Base-by-base conservation (phyloP, 2,888 invertebrate genomes). In the Plagiodera versicolora region DNA sequence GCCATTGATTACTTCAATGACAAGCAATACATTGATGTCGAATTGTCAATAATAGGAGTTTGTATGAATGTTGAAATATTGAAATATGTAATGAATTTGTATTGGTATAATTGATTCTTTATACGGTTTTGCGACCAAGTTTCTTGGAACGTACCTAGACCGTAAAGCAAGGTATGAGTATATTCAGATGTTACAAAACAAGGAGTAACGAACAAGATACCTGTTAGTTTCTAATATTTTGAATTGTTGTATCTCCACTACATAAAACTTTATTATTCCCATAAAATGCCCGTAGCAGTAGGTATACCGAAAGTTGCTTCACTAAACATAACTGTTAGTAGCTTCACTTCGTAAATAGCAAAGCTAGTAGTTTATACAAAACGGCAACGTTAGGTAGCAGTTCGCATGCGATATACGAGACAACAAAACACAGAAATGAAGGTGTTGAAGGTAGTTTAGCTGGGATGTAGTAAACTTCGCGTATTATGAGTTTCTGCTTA, bases 371-470 rank as follows among this genome's bases (percentile, higher is more conserved):
- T 11, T 0, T 16, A 28, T 44, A 44, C 24, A 44, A 53, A 44
- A 44, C 53, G 16, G 24, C 19, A 53, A 53, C 24, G 44, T 53
- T 28, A 45, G 53, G 45, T 53, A 53, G 53, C 53, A 14, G 14
- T 39, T 39, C 39, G 14, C 39, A n/a, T 39, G 39, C 39, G 39
- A 39, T 39, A 44, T 53, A 53, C 24, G 35, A 53, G 24, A 16
- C 53, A 44, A 16, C 53, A 24, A 44, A 53, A 45, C 53, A 53
- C 44, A 53, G 44, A 44, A 24, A 53, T 16, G 52, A 39, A 52
- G 53, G 53, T 53, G 53, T 45, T 44, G 18, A 53, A 53, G 44
- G 44, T 14, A 44, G 44, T 53, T 53, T 5, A 44, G 32, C 32
- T 39, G 39, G 39, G 39, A 39, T 11, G 14, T 32, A 10, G 39